Evolutionary conservation across 2,888 invertebrate genomes (phyloP), one percentile per base, ranked within the genome.

Genomic region (Stenichneumon culpator): DNA sequence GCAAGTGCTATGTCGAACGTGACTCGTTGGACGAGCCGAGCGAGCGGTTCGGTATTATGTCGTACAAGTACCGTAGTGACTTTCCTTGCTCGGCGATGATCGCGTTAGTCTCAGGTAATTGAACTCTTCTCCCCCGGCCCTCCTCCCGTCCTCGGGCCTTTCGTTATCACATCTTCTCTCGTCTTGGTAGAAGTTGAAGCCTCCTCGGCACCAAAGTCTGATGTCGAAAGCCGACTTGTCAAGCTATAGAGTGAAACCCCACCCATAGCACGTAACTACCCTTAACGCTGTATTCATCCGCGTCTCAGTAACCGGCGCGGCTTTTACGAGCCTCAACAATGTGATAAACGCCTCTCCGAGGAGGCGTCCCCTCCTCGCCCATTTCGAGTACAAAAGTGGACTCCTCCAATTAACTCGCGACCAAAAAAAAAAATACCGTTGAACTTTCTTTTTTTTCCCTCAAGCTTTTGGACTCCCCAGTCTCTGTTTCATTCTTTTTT

Each of bases 71-170:
- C 22, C 14, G 44, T 22, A 67, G 50, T n/a, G 74, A 79, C 65
- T 78, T 44, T 36, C 50, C 47, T 79, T 28, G 68, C 9, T 74
- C 73, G 60, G 78, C 83, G 89, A 86, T 90, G 90, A 93, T 93
- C 91, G 88, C 86, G 89, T 93, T 92, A 92, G 87, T 87, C 87
- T 79, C 88, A 87, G 90, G 90, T 92, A 93, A 93, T 93, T 91
- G 91, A 92, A 88, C 90, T 89, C 86, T 88, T 84, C 70, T 83
- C 75, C 32, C 47, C 60, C 36, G 9, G 9, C 4, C 73, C 63
- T 68, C 69, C 69, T 77, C 77, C 72, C 70, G 25, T 39, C 65
- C 72, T n/a, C 65, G 63, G 70, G 50, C 81, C 50, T 79, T 68
- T 79, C 84, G 50, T 79, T 69, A 68, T 25, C 73, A 54, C 63